Evolutionary conservation across 1,140 invertebrate species (phyloP), one percentile per base, ranked within the genome.

Genomic region (Bombus sylvicola): DNA sequence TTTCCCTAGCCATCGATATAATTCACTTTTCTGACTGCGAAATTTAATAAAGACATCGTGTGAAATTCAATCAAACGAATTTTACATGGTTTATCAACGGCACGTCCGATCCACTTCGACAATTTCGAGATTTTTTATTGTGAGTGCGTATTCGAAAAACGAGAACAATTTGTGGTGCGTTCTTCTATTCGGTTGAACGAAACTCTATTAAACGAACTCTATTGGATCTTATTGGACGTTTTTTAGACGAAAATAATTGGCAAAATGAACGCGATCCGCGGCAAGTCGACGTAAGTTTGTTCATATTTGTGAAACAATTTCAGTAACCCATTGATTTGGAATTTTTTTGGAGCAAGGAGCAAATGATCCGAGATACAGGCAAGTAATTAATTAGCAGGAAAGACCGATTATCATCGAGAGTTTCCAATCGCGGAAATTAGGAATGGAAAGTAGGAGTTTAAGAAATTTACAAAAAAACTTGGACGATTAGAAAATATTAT

Each of bases 361-460:
- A 9, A 69, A 39, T 22, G 34, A 37, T 69, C 22, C 18, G 22
- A 59, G 3, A 69, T 22, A 25, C 22, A 69, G 8, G 66, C 66
- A 57, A 28, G 74, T 53, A 76, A 62, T 34, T 43, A 80, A 57
- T 57, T n/a, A 28, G 39, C 12, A 71, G 43, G 13, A 41, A 68
- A 28, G 71, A 15, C 43, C 31, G 62, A 47, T 79, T 79, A 79
- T 79, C 77, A 41, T 28, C 8, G 31, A 34, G 31, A 80, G 69
- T 71, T 69, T n/a, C 3, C 41, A 31, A 79, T 15, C 79, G 37
- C 71, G 87, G 83, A 86, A 89, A 89, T 89, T 88, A 83, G 18
- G 47, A 53, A 53, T 53, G 18, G 1, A 53, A 53, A 53, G 6
- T 53, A 53, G 47, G 18, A 53, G 47, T 53, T 53, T 8, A 53